A percentile compares a stretch with the other conserved stretches of the same genome.
Evolutionary conservation across 1,140 invertebrate genomes (phyloP).

Genomic region (Subanguina moxae): DNA sequence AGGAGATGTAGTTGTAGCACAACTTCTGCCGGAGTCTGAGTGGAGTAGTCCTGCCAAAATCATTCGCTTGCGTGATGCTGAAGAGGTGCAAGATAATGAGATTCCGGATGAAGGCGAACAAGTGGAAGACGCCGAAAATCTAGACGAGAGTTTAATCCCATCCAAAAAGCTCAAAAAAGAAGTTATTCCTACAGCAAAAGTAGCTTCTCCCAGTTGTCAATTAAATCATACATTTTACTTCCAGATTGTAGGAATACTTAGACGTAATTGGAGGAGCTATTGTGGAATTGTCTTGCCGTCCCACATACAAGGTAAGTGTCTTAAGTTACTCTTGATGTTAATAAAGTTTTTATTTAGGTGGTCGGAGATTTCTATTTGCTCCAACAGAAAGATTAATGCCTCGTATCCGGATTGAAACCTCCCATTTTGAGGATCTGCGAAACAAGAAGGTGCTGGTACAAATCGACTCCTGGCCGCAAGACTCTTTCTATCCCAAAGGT

Average conservation of each 20-base stretch:
- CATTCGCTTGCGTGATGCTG: slow-evolving; percentile 58
- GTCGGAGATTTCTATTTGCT: slow-evolving; percentile 68
- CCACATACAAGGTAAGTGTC: slow-evolving; percentile 65
- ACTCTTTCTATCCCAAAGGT: slow-evolving; percentile 72
- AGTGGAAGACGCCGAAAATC: slow-evolving; percentile 30
- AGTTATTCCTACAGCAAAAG: slow-evolving; percentile 69
- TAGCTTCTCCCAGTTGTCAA: too few species aligned
- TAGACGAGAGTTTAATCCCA: slow-evolving; percentile 16
- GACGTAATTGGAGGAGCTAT: slow-evolving; percentile 90
- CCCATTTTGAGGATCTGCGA: slow-evolving; percentile 75
- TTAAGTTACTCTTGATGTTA: neutral
- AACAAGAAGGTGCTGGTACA: slow-evolving; percentile 75
- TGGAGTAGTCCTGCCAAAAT: slow-evolving; percentile 73
- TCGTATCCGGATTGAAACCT: slow-evolving; percentile 82
- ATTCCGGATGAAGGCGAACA: slow-evolving; percentile 8
- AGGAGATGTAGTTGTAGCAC: slow-evolving; percentile 85
- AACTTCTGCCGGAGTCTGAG: slow-evolving; percentile 80
- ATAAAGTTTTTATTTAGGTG: neutral
- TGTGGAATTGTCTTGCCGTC: slow-evolving; percentile 79
- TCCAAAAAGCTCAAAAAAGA: slow-evolving; percentile 70
- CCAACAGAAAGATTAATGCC: slow-evolving; percentile 84
- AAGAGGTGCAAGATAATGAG: slow-evolving; percentile 51
- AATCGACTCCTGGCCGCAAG: slow-evolving; percentile 82
- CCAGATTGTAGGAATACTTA: slow-evolving; percentile 89
- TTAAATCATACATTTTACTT: too few species aligned